Percentiles rank a stretch among this genome's conserved stretches.
Evolutionary conservation across 1,140 invertebrate species (phyloP).

Genomic region (Ceratina japonica): DNA sequence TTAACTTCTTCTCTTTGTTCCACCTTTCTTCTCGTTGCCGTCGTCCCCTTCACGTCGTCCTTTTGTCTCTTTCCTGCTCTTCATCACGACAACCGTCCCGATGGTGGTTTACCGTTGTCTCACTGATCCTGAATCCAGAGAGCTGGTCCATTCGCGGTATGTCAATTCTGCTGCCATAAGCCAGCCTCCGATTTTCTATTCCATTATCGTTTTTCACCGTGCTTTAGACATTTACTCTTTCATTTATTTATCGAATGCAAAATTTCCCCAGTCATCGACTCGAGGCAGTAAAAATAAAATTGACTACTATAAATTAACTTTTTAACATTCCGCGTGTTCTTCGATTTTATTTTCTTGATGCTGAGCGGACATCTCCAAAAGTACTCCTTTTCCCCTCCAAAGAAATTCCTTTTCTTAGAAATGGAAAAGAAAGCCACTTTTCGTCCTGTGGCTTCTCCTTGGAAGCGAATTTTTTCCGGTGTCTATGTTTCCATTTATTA

Average conservation of each 20-base stretch:
- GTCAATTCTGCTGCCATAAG: neutral
- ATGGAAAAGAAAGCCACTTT: neutral
- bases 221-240: no score
- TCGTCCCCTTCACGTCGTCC: neutral
- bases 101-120: slow-evolving; percentile 46
- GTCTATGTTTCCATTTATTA: slow-evolving; percentile 41
- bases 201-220: neutral
- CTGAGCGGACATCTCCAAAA: no score
- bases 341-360: no score
- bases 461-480: neutral
- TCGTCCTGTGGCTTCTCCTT: neutral
- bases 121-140: slow-evolving; percentile 35
- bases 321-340: no score
- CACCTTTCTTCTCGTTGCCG: slow-evolving; percentile 2
- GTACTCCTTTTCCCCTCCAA: no score
- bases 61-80: slow-evolving; percentile 32
- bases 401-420: no score
- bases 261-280: neutral
- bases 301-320: no score
- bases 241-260: neutral
- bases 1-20: neutral
- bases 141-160: slow-evolving; percentile 14
- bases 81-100: slow-evolving; percentile 25
- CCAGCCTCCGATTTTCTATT: slow-evolving; percentile 27
- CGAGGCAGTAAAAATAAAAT: no score